Conservation (phyloP, 2,113 vertebrate genomes). For the Nanorana parkeri region DNA sequence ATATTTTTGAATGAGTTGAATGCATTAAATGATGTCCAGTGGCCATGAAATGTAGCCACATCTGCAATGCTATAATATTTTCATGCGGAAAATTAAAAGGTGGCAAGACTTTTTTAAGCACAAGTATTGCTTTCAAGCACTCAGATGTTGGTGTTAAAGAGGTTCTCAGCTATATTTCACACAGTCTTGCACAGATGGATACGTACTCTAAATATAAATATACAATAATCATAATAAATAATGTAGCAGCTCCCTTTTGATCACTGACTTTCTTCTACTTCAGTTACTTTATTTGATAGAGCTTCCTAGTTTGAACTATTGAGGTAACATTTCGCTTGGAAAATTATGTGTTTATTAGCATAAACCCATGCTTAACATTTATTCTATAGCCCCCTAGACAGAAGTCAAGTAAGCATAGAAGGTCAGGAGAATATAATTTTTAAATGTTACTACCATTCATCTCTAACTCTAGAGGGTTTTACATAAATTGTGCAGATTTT, state of each 20-base stretch:
- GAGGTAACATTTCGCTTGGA: slow-evolving; percentile 69
- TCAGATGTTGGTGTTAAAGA: slow-evolving; percentile 36
- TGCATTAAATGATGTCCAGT: slow-evolving; percentile 41
- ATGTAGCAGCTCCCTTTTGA: slow-evolving; percentile 50
- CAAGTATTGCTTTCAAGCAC: slow-evolving; percentile 23
- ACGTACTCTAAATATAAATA: slow-evolving; percentile 35
- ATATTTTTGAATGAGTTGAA: slow-evolving; percentile 38
- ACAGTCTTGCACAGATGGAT: slow-evolving; percentile 14
- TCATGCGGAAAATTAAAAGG: slow-evolving; percentile 30
- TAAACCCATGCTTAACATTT: slow-evolving; percentile 74
- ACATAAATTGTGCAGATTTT: slow-evolving; percentile 27
- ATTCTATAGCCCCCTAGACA: slow-evolving; percentile 69
- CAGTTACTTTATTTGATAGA: slow-evolving; percentile 62
- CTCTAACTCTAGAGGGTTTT: slow-evolving; percentile 57
- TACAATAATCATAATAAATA: slow-evolving; percentile 47
- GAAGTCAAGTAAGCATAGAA: slow-evolving; percentile 66
- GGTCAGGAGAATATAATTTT: slow-evolving; percentile 67
- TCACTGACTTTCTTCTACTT: slow-evolving; percentile 59
- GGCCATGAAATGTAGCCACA: slow-evolving; percentile 15
- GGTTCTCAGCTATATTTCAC: neutral
- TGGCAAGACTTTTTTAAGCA: slow-evolving; percentile 31
- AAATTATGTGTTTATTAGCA: slow-evolving; percentile 67
- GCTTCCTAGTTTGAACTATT: slow-evolving; percentile 61
- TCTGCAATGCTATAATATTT: slow-evolving; percentile 37
- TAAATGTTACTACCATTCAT: slow-evolving; percentile 68